Conservation (phyloP, 1,140 invertebrate genomes). For the Brachionus calyciflorus region DNA sequence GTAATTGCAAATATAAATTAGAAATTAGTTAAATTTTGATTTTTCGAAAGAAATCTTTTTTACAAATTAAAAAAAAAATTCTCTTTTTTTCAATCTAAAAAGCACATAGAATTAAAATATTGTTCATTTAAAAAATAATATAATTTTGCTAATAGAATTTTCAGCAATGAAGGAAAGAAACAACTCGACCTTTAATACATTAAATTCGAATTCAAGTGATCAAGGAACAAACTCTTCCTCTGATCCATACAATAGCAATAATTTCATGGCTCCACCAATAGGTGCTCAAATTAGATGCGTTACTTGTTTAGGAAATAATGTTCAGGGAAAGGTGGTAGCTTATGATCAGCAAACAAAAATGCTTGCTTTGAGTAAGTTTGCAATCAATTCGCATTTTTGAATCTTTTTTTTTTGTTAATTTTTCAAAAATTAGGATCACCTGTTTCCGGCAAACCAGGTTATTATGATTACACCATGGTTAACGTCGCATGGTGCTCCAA, state of each 20-base stretch:
- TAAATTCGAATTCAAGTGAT: not conserved
- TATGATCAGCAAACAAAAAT: conserved; percentile 47
- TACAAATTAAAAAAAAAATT: no score
- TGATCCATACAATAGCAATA: conserved; percentile 32
- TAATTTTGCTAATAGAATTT: not conserved
- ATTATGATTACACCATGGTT: conserved; percentile 40
- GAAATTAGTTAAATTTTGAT: no score
- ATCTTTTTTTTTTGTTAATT: no score
- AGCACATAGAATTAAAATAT: not conserved
- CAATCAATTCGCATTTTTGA: no score
- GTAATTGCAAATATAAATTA: no score
- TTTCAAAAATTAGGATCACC: not conserved
- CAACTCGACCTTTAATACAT: not conserved
- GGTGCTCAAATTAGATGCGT: conserved; percentile 41
- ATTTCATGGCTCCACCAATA: conserved; percentile 45
- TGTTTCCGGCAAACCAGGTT: conserved; percentile 15
- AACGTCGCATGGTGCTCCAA: conserved; percentile 38
- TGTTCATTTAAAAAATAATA: not conserved
- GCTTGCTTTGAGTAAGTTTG: conserved; percentile 17
- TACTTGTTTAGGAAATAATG: conserved; percentile 41
- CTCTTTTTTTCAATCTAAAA: not conserved
- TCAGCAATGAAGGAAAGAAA: conserved; percentile 28
- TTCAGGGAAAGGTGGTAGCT: conserved; percentile 43
- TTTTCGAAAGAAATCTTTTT: no score
- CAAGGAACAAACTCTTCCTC: not conserved